A percentile compares a stretch with the other conserved stretches of the same genome.
phyloP scores from a whole-genome alignment of 2,888 invertebrate genomes.

The Napeogenes sylphis region DNA sequence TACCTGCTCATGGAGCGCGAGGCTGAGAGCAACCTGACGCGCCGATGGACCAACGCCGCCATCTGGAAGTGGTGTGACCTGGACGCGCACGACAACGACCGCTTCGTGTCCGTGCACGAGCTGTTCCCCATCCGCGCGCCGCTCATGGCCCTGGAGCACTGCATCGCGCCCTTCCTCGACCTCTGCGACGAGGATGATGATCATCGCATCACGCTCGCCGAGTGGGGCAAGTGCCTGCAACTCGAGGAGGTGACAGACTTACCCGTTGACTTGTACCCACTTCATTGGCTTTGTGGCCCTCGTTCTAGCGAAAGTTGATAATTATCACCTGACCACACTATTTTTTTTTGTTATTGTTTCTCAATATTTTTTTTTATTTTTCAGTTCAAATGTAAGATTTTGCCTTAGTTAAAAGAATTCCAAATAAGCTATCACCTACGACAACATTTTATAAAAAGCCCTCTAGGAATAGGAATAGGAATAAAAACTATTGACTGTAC shows the following conservation, averaged over 20 bases:
- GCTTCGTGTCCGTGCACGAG: slow-evolving; percentile 93
- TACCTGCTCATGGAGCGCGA: slow-evolving; percentile 92
- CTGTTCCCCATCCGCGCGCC: slow-evolving; percentile 97
- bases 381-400: no score
- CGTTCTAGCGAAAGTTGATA: no score
- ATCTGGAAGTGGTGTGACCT: slow-evolving; percentile 99
- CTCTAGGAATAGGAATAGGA: no score
- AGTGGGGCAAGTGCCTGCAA: slow-evolving; percentile 94
- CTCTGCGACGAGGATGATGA: slow-evolving; percentile 92
- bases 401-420: no score
- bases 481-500: no score
- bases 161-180: slow-evolving; percentile 97
- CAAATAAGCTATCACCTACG: no score
- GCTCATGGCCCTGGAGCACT: slow-evolving; percentile 96
- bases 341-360: no score
- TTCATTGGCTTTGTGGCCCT: no score
- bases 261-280: neutral
- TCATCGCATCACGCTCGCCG: slow-evolving; percentile 92
- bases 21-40: slow-evolving; percentile 90
- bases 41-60: slow-evolving; percentile 94
- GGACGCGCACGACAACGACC: slow-evolving; percentile 93
- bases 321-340: no score
- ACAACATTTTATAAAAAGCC: no score
- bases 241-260: slow-evolving; percentile 82
- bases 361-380: no score